Evolutionary conservation across 2,113 vertebrate species (phyloP).

Genomic region (Barnardius zonarius): DNA sequence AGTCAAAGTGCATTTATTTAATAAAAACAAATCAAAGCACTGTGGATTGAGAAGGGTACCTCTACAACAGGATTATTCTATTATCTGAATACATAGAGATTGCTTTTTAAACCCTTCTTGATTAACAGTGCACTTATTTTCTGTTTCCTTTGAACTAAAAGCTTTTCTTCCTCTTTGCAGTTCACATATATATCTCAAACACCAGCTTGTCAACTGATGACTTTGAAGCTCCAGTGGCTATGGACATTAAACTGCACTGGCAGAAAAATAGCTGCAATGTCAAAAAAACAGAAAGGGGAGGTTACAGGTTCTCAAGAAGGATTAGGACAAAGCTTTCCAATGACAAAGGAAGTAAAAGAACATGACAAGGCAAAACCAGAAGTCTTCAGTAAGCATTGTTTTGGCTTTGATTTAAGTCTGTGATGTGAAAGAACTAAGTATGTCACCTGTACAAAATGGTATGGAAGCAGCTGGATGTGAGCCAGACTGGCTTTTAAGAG

Average conservation of each 20-base stretch:
- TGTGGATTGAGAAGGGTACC: not conserved
- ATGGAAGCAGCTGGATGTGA: not conserved
- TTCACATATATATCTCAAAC: not conserved
- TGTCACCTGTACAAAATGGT: not conserved
- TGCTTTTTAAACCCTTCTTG: not conserved
- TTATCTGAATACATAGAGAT: not conserved
- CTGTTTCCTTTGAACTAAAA: conserved; percentile 15
- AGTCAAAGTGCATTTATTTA: not conserved
- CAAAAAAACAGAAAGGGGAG: not conserved
- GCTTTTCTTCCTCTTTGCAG: not conserved
- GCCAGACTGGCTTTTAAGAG: not conserved
- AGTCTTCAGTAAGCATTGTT: not conserved
- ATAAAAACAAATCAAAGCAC: conserved; percentile 1
- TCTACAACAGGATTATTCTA: conserved; percentile 6
- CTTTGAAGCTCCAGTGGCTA: not conserved
- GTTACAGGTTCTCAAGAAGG: conserved; percentile 17
- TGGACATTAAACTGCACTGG: conserved; percentile 10
- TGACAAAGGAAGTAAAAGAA: conserved; percentile 30
- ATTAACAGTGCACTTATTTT: not conserved
- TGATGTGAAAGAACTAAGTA: not conserved
- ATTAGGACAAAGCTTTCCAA: not conserved
- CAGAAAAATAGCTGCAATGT: conserved; percentile 32
- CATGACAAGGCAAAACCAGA: conserved; percentile 17
- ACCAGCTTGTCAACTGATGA: conserved; percentile 17
- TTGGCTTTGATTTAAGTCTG: conserved; percentile 22